Evolutionary conservation across 2,888 invertebrate species (phyloP).

Genomic region (Dimorphilus gyrociliatus): DNA sequence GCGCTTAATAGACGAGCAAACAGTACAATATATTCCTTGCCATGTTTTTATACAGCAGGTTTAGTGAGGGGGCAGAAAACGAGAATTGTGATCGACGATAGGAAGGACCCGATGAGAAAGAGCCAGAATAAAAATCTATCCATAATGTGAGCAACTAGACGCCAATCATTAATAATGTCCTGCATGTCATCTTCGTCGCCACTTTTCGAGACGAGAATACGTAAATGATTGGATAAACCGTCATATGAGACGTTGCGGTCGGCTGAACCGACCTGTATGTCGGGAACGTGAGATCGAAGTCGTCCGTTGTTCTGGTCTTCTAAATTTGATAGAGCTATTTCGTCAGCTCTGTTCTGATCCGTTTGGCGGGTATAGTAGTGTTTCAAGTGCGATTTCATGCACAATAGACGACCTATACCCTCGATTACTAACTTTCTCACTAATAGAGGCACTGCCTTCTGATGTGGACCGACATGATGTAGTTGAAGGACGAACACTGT

Average conservation of each 20-base stretch:
- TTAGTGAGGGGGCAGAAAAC: conserved; percentile 30
- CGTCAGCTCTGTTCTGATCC: background rate
- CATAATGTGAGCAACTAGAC: conserved; percentile 32
- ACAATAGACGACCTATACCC: conserved; percentile 26
- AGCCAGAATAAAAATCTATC: conserved; percentile 35
- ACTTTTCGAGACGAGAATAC: conserved; percentile 23
- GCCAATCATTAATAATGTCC: conserved; percentile 34
- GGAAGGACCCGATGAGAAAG: conserved; percentile 24
- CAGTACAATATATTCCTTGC: no score
- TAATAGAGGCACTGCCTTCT: conserved; percentile 33
- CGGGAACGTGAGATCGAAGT: conserved; percentile 8
- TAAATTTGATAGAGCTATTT: background rate
- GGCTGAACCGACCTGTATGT: no score
- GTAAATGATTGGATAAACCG: conserved; percentile 22
- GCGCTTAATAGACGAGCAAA: no score
- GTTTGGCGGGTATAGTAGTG: conserved; percentile 6
- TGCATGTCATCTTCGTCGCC: conserved; percentile 22
- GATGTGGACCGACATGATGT: conserved; percentile 36
- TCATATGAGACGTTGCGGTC: conserved; percentile 18
- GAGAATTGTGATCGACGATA: conserved; percentile 31
- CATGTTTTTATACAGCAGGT: no score
- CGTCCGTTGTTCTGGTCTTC: conserved; percentile 10
- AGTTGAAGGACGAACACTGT: conserved; percentile 39
- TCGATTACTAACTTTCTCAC: conserved; percentile 28
- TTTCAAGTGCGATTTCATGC: conserved; percentile 16